Evolutionary conservation across 2,113 vertebrate species (phyloP), one percentile per base, ranked within the genome.

Genomic region (Upupa epops): DNA sequence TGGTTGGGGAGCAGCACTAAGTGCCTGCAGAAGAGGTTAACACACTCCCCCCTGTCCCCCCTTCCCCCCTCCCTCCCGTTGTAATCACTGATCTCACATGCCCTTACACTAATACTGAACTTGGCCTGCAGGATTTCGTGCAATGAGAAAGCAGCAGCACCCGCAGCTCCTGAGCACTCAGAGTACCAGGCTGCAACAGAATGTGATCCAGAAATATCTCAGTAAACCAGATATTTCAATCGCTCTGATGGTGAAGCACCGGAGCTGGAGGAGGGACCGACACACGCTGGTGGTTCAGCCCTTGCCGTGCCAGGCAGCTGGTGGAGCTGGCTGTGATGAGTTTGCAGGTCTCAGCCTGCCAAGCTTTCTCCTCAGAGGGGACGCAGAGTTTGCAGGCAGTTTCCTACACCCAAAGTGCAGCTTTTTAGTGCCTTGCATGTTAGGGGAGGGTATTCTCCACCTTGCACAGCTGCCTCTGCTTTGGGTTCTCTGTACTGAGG

Each of bases 201-300:
- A 92, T 60, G 72, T 69, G 71, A 68, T 64, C 88, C 86, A 88
- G 86, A 95, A 91, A 91, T 92, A 94, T 79, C 68, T 83, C 79
- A 61, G 84, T 81, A 88, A 94, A 95, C 60, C 2, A 90, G 79
- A 73, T 90, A 78, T 88, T 97, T 96, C 82, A 89, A 83, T 96
- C 69, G 48, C n/a, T 61, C 34, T 90, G 80, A 54, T 89, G 93
- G 80, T 90, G 22, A 66, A 87, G 89, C 51, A 28, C 86, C 21
- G 51, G 76, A 90, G 89, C 81, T 63, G 91, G 85, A 89, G 91
- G 88, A 92, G 63, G 71, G 45, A 79, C 68, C 71, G 86, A 94
- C 86, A 68, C 76, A 22, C 26, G 65, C 60, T 19, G 15, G 36
- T 77, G 69, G 80, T 80, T 92, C 88, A 84, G 59, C 60, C 74